phyloP scores from a whole-genome alignment of 2,888 invertebrate species.

The Luperina testacea region DNA sequence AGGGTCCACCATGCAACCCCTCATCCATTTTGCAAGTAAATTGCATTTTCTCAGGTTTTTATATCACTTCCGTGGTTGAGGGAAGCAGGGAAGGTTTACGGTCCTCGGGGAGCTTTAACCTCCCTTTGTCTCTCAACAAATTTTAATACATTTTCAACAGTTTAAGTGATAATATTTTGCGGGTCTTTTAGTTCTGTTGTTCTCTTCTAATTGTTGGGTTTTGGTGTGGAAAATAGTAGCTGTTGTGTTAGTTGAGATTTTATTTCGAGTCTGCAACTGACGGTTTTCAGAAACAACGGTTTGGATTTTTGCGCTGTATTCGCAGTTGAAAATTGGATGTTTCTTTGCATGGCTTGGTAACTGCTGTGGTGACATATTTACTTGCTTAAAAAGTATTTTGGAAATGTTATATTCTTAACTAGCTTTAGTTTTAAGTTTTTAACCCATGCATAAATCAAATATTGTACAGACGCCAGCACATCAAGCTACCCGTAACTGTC shows the following conservation, averaged over 20 bases:
- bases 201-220: constrained; percentile 51
- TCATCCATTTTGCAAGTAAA: constrained; percentile 69
- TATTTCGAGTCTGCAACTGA: constrained; percentile 42
- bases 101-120: constrained; percentile 52
- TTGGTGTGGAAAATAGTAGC: constrained; percentile 33
- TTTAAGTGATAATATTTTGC: constrained; percentile 64
- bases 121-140: constrained; percentile 63
- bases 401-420: neutral
- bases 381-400: neutral
- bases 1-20: constrained; percentile 54
- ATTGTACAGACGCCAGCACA: too few relatives aligned
- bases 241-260: constrained; percentile 40
- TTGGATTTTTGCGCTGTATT: constrained; percentile 26
- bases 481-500: too few relatives aligned
- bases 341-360: constrained; percentile 6
- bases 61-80: constrained; percentile 61
- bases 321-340: neutral
- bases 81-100: constrained; percentile 56
- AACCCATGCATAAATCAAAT: neutral
- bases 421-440: neutral
- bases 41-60: constrained; percentile 69
- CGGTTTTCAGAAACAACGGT: constrained; percentile 28
- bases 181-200: constrained; percentile 39
- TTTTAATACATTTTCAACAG: constrained; percentile 61
- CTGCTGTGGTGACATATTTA: constrained; percentile 17